phyloP scores from a whole-genome alignment of 1,140 invertebrate species.

The Triops cancriformis region DNA sequence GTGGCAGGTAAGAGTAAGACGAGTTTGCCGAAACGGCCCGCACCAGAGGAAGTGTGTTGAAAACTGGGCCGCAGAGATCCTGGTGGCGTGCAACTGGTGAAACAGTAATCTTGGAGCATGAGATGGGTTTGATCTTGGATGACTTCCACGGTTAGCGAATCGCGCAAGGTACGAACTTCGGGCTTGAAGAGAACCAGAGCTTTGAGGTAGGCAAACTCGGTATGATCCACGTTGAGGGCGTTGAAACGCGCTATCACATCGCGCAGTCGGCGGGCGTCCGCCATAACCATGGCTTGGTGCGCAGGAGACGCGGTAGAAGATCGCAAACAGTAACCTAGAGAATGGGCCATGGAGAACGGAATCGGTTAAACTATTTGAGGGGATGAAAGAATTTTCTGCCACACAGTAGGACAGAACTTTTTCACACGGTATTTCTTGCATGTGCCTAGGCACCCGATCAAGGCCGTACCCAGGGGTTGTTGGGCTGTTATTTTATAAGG shows the following conservation, averaged over 20 bases:
- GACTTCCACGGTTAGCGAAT: conserved; percentile 53
- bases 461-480: too few relatives aligned
- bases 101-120: conserved; percentile 58
- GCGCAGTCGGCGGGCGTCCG: conserved; percentile 48
- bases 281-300: conserved; percentile 41
- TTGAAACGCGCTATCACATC: conserved; percentile 56
- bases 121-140: conserved; percentile 69
- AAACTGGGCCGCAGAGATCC: conserved; percentile 12
- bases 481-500: too few relatives aligned
- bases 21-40: conserved; percentile 56
- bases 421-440: too few relatives aligned
- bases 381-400: too few relatives aligned
- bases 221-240: conserved; percentile 60
- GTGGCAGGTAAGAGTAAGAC: conserved; percentile 57
- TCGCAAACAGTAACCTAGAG: conserved; percentile 37
- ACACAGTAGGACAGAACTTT: too few relatives aligned
- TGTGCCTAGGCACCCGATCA: too few relatives aligned
- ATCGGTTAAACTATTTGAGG: too few relatives aligned
- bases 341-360: too few relatives aligned
- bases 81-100: not conserved
- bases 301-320: conserved; percentile 38
- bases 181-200: conserved; percentile 69
- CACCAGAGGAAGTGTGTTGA: conserved; percentile 26
- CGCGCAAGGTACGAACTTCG: conserved; percentile 55
- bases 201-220: conserved; percentile 75